Evolutionary conservation across 2,113 vertebrate species (phyloP).

Genomic region (Nesospiza acunhae): DNA sequence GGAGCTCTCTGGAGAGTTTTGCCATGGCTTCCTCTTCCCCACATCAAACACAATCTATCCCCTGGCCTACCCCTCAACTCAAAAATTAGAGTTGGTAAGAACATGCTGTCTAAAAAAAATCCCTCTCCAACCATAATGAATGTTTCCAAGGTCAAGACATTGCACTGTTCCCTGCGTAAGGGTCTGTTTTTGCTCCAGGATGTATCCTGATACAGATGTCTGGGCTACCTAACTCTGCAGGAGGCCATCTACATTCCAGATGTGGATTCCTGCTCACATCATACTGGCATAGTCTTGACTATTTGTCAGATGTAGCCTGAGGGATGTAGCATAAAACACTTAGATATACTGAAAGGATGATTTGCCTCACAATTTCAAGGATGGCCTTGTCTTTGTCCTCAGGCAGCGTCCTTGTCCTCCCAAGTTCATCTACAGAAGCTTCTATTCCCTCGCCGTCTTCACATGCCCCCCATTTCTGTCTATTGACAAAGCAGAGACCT

Average conservation of each 20-base stretch:
- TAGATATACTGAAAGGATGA: not conserved
- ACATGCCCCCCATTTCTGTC: not conserved
- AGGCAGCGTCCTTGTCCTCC: rapidly evolving
- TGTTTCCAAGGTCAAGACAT: slow-evolving; percentile 26
- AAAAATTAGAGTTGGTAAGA: slow-evolving; percentile 27
- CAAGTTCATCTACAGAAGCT: not conserved
- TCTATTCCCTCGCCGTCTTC: not conserved
- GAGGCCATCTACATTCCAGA: slow-evolving; percentile 53
- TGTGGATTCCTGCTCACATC: slow-evolving; percentile 5
- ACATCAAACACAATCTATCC: slow-evolving; percentile 38
- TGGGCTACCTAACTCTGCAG: slow-evolving; percentile 45
- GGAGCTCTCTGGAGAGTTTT: slow-evolving; percentile 10
- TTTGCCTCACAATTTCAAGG: not conserved
- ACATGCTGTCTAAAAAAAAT: not conserved
- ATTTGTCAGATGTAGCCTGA: not conserved
- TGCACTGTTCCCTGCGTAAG: not conserved
- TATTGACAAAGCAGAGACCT: not conserved
- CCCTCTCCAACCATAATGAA: not conserved
- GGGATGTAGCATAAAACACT: not conserved
- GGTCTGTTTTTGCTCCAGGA: not conserved
- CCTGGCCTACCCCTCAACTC: not conserved
- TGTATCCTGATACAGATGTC: slow-evolving; percentile 51
- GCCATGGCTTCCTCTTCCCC: not conserved
- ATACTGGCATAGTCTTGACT: not conserved
- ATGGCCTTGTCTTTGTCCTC: not conserved